phyloP scores from a whole-genome alignment of 2,113 vertebrate genomes.

The Gulo gulo region DNA sequence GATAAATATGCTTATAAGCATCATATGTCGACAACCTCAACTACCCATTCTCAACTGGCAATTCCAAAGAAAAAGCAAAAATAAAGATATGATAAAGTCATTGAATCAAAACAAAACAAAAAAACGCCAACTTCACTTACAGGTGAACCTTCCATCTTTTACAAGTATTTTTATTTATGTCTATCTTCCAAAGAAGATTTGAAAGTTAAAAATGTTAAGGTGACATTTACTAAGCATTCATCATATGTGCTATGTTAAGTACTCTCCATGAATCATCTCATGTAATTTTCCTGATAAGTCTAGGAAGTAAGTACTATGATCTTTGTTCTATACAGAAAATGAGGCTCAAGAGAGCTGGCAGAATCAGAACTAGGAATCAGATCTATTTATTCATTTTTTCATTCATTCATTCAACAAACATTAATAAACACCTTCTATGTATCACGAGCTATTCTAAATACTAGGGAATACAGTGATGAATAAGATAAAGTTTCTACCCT shows the following conservation, averaged over 20 bases:
- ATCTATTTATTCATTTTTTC: background rate
- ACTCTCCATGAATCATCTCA: slow-evolving; percentile 25
- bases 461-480: slow-evolving; percentile 6
- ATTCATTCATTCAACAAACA: slow-evolving; percentile 53
- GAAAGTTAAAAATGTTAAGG: slow-evolving; percentile 17
- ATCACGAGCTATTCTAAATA: slow-evolving; percentile 30
- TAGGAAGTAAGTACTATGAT: background rate
- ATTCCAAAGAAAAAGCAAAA: slow-evolving; percentile 7
- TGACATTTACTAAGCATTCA: slow-evolving; percentile 24
- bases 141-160: background rate
- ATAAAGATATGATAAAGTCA: background rate
- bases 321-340: slow-evolving; percentile 35
- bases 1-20: slow-evolving; percentile 9
- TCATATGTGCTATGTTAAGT: background rate
- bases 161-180: background rate
- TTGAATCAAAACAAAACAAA: background rate
- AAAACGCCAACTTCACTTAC: background rate
- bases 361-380: background rate
- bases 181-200: background rate
- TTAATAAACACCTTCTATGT: slow-evolving; percentile 46
- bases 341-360: background rate
- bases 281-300: slow-evolving; percentile 22
- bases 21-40: slow-evolving; percentile 1
- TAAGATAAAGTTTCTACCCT: slow-evolving; percentile 2
- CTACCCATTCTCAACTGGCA: background rate